Percentiles rank a stretch among this genome's conserved stretches.
These are phyloP conservation scores for Yponomeuta cagnagella DNA, from an alignment of 2,888 invertebrate genomes.

Conservation along the genomic window DNA sequence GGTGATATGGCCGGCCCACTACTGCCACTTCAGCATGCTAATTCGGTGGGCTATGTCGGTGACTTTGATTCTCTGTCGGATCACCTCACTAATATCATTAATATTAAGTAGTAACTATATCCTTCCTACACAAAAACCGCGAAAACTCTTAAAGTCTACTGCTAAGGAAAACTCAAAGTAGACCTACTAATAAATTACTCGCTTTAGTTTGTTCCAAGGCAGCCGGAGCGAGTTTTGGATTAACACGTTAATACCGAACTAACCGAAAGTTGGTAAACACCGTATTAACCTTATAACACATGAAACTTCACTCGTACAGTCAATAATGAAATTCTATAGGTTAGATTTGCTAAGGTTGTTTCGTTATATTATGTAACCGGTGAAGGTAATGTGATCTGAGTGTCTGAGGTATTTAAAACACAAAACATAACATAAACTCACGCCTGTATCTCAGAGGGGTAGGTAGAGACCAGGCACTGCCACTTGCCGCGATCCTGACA, in stretches of 20 bases:
- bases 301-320: neutral
- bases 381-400: too few relatives aligned
- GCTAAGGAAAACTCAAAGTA: neutral
- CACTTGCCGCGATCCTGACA: too few relatives aligned
- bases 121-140: neutral
- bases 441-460: too few relatives aligned
- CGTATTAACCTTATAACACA: neutral
- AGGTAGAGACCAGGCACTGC: too few relatives aligned
- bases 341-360: neutral
- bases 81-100: neutral
- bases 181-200: neutral
- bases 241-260: slow-evolving; percentile 1
- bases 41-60: too few relatives aligned
- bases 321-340: neutral
- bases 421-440: too few relatives aligned
- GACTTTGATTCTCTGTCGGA: too few relatives aligned
- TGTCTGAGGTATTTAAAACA: too few relatives aligned
- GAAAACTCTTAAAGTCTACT: neutral
- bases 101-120: neutral
- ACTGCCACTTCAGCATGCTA: too few relatives aligned
- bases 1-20: too few relatives aligned
- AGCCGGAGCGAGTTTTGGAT: neutral
- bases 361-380: neutral
- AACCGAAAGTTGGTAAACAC: neutral
- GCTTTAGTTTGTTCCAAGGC: neutral